phyloP scores from a whole-genome alignment of 2,797 vertebrate species.

The Lerista edwardsae region DNA sequence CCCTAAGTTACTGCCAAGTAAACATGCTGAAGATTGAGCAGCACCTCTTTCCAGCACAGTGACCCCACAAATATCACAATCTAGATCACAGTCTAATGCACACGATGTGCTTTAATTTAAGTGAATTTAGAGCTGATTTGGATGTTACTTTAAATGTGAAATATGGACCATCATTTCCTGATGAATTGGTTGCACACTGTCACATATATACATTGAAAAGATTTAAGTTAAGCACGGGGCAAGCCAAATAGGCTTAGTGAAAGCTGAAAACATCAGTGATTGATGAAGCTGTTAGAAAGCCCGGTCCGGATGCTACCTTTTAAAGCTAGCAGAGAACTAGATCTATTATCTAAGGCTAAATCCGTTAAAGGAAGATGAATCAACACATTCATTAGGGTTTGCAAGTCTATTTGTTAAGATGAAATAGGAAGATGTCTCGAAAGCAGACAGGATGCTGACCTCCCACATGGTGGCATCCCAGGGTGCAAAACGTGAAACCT shows the following conservation, averaged over 20 bases:
- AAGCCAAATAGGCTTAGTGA: constrained; percentile 31
- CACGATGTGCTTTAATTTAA: background rate
- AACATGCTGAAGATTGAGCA: background rate
- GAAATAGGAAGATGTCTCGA: constrained; percentile 26
- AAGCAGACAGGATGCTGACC: constrained; percentile 35
- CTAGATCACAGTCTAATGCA: background rate
- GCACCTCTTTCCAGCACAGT: background rate
- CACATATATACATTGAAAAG: constrained; percentile 29
- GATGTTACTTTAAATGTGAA: constrained; percentile 28
- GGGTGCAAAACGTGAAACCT: constrained; percentile 28
- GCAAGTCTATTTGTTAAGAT: constrained; percentile 39
- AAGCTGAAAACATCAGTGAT: constrained; percentile 42
- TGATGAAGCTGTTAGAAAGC: constrained; percentile 32
- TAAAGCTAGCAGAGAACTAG: constrained; percentile 37
- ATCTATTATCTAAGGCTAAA: constrained; percentile 43
- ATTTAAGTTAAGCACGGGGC: constrained; percentile 32
- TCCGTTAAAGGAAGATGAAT: constrained; percentile 43
- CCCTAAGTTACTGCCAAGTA: background rate
- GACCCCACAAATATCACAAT: too few relatives aligned
- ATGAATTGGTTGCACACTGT: constrained; percentile 41
- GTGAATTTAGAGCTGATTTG: background rate
- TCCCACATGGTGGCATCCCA: constrained; percentile 25
- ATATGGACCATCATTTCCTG: constrained; percentile 50
- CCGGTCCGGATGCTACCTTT: constrained; percentile 19
- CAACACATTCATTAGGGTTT: constrained; percentile 42